A percentile compares a stretch with the other conserved stretches of the same genome.
These are phyloP conservation scores for Hypomesus transpacificus DNA, from an alignment of 2,113 vertebrate species.

Conservation along the genomic window DNA sequence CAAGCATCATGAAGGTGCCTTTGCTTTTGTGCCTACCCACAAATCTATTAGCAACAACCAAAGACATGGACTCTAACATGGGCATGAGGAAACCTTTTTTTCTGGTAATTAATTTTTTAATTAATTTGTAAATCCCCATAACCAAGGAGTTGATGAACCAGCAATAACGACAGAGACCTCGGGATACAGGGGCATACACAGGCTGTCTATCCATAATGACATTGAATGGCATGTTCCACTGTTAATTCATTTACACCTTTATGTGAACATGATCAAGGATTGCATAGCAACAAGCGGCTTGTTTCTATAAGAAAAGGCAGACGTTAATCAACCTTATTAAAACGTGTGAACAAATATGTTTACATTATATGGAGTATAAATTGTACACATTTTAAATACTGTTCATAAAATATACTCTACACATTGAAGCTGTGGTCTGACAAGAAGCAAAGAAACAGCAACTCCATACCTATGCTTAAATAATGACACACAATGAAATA, in stretches of 20 bases:
- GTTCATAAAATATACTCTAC: background rate
- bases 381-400: background rate
- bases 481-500: too few relatives aligned
- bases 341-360: background rate
- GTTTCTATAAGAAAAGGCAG: background rate
- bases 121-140: slow-evolving; percentile 48
- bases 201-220: slow-evolving; percentile 11
- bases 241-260: background rate
- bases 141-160: slow-evolving; percentile 34
- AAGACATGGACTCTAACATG: slow-evolving; percentile 27
- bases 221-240: slow-evolving; percentile 13
- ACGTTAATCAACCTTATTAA: background rate
- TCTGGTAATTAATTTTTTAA: slow-evolving; percentile 50
- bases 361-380: background rate
- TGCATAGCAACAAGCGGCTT: background rate
- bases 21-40: slow-evolving; percentile 8
- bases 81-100: slow-evolving; percentile 23
- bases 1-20: background rate
- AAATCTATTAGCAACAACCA: slow-evolving; percentile 8
- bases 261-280: background rate
- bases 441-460: too few relatives aligned
- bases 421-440: background rate
- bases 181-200: slow-evolving; percentile 21
- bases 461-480: too few relatives aligned
- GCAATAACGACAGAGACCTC: slow-evolving; percentile 18